A percentile compares a stretch with the other conserved stretches of the same genome.
These are phyloP conservation scores for Kuschelorhynchus macadamiae DNA, from an alignment of 2,888 invertebrate species.

Conservation along the genomic window DNA sequence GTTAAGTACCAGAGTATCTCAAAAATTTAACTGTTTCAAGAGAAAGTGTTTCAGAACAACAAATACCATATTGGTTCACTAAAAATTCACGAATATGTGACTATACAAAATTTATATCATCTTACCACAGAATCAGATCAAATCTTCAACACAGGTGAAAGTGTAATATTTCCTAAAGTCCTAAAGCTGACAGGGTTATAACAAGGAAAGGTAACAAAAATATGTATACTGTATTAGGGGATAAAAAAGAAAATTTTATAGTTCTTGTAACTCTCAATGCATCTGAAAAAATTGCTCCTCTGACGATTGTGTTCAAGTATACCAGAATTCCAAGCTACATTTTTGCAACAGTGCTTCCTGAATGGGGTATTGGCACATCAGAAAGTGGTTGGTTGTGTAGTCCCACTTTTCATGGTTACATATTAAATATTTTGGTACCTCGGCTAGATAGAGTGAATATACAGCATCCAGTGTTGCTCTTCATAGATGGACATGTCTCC, in stretches of 20 bases:
- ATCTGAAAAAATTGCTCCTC: background rate
- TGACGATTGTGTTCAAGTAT: background rate
- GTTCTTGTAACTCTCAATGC: no score
- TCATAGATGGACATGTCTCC: constrained; percentile 17
- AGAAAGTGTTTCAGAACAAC: constrained; percentile 3
- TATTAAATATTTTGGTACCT: constrained; percentile 13
- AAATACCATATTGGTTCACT: constrained; percentile 1
- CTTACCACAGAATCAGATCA: background rate
- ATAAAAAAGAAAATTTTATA: no score
- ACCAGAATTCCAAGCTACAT: background rate
- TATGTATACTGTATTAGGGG: no score
- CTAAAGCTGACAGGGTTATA: no score
- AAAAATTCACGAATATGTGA: no score
- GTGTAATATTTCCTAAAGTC: background rate
- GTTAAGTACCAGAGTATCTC: background rate
- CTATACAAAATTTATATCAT: background rate
- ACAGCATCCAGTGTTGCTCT: constrained; percentile 15
- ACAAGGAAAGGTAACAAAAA: no score
- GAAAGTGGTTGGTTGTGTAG: constrained; percentile 20
- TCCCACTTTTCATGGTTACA: constrained; percentile 17
- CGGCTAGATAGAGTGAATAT: constrained; percentile 17
- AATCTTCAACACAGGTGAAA: background rate
- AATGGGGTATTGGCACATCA: constrained; percentile 22
- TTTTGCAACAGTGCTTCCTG: background rate
- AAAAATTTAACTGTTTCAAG: constrained; percentile 6